phyloP scores from a whole-genome alignment of 2,888 invertebrate species.

The Osedax frankpressi region DNA sequence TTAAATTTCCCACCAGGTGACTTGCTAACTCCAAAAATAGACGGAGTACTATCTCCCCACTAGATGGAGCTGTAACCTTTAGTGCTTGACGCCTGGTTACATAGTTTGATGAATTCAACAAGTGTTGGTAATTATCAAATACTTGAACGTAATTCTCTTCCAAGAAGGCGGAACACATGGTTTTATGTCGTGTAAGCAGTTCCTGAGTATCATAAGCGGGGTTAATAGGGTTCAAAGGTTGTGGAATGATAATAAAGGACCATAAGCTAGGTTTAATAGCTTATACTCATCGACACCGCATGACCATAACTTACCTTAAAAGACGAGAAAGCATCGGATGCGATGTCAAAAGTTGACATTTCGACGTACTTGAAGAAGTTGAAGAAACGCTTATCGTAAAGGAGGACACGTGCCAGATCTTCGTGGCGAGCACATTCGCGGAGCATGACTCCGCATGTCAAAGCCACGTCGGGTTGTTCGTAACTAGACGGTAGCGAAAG shows the following conservation, averaged over 20 bases:
- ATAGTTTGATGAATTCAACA: slow-evolving; percentile 97
- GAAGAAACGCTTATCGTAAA: slow-evolving; percentile 94
- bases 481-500: no score
- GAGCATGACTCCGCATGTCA: slow-evolving; percentile 97
- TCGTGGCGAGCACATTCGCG: slow-evolving; percentile 95
- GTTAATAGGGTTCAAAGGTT: no score
- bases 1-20: no score
- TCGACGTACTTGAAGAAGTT: slow-evolving; percentile 99
- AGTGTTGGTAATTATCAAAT: slow-evolving; percentile 86
- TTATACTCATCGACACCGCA: no score
- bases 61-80: no score
- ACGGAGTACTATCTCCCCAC: no score
- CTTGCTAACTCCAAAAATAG: no score
- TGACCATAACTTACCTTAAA: slow-evolving; percentile 73
- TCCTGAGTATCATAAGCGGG: no score
- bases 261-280: no score
- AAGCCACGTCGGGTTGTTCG: slow-evolving; percentile 93
- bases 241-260: no score
- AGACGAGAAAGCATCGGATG: slow-evolving; percentile 99
- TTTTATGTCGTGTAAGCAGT: slow-evolving; percentile 51
- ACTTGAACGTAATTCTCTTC: slow-evolving; percentile 98
- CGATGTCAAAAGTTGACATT: slow-evolving; percentile 99
- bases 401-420: slow-evolving; percentile 92
- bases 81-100: slow-evolving; percentile 96
- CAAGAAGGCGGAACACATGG: slow-evolving; percentile 91